Percentiles rank a stretch among this genome's conserved stretches.
Conservation (phyloP, 2,797 vertebrate genomes). For the Novumbra hubbsi region DNA sequence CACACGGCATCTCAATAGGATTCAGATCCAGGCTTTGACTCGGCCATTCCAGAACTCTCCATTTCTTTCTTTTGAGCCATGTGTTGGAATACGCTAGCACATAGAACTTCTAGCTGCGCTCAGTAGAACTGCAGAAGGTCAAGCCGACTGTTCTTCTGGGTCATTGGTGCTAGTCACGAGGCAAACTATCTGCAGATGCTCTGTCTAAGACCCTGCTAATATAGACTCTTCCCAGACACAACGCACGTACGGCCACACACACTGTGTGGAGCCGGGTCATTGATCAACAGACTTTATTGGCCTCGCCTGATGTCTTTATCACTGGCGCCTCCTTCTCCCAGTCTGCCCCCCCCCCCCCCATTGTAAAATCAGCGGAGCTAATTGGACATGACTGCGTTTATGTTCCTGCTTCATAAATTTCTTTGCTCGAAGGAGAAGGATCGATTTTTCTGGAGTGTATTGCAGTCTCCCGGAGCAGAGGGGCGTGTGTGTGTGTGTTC, state of each 20-base stretch:
- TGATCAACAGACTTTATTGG: slow-evolving; percentile 70
- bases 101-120: too few relatives aligned
- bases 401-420: slow-evolving; percentile 78
- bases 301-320: slow-evolving; percentile 70
- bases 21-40: too few relatives aligned
- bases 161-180: background rate
- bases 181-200: background rate
- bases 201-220: background rate
- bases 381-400: slow-evolving; percentile 78
- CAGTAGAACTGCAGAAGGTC: background rate
- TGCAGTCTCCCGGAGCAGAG: slow-evolving; percentile 49
- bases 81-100: too few relatives aligned
- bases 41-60: too few relatives aligned
- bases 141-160: background rate
- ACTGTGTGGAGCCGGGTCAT: slow-evolving; percentile 50
- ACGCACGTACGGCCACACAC: background rate
- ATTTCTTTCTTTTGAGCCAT: too few relatives aligned
- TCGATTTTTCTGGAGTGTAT: slow-evolving; percentile 72
- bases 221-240: background rate
- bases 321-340: slow-evolving; percentile 42
- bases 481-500: background rate
- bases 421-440: slow-evolving; percentile 68
- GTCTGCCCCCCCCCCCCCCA: slow-evolving; percentile 53
- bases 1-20: too few relatives aligned
- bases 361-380: slow-evolving; percentile 72